These are phyloP conservation scores for Chymomyza procnemis DNA, from an alignment of 2,888 invertebrate genomes.

Conservation along the genomic window DNA sequence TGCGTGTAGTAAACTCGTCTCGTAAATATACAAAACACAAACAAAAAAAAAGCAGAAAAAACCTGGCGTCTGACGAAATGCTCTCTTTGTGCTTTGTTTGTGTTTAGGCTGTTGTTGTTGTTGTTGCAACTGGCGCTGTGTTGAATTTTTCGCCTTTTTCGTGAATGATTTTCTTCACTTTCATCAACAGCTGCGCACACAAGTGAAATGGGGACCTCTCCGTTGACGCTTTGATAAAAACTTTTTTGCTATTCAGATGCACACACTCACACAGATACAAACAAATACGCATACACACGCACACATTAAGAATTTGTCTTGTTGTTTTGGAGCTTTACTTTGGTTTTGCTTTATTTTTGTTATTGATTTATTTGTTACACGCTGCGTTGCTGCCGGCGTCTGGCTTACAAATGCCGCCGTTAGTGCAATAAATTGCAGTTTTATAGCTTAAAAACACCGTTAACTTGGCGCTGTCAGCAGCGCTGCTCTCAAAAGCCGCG, in stretches of 20 bases:
- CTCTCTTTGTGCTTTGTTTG: conserved; percentile 32
- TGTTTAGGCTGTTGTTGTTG: conserved; percentile 25
- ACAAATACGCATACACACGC: conserved; percentile 11
- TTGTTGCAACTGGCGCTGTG: conserved; percentile 13
- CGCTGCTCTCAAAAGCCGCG: conserved; percentile 33
- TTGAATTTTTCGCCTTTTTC: conserved; percentile 49
- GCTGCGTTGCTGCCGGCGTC: conserved; percentile 57
- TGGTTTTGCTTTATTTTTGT: too few species aligned
- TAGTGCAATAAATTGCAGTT: conserved; percentile 69
- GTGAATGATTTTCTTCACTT: conserved; percentile 69
- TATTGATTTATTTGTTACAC: conserved; percentile 59
- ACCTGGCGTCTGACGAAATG: conserved; percentile 41
- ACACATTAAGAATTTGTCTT: conserved; percentile 37
- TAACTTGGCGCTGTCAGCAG: not conserved
- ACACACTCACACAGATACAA: conserved; percentile 34
- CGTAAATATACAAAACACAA: conserved; percentile 47
- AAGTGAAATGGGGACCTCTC: conserved; percentile 8
- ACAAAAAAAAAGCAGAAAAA: conserved; percentile 32
- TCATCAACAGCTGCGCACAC: conserved; percentile 70
- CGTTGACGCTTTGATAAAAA: conserved; percentile 16
- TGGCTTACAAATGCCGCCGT: conserved; percentile 66
- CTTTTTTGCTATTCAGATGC: conserved; percentile 41
- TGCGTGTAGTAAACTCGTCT: conserved; percentile 49
- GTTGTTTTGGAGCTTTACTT: conserved; percentile 19
- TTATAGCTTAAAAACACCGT: not conserved